Conservation (phyloP, 2,113 vertebrate species). For the Paralichthys olivaceus region DNA sequence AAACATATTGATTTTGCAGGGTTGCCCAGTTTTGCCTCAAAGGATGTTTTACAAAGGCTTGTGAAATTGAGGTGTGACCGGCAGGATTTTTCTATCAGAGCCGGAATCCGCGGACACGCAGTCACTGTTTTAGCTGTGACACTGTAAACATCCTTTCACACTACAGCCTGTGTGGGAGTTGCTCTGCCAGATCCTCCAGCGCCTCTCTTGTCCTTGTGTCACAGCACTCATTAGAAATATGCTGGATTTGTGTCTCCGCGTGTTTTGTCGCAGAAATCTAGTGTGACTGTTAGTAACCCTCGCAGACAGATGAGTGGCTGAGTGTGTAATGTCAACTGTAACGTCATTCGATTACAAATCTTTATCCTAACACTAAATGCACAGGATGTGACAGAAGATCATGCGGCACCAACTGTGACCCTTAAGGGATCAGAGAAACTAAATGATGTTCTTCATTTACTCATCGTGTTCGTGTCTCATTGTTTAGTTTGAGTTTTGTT, state of each 20-base stretch:
- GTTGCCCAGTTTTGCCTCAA: not conserved
- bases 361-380: not conserved
- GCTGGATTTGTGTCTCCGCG: conserved; percentile 8
- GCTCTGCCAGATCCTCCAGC: conserved; percentile 1
- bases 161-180: conserved; percentile 33
- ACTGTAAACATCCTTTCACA: conserved; percentile 48
- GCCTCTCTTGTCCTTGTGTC: conserved; percentile 22
- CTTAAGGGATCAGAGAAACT: not conserved
- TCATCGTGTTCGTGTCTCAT: not conserved
- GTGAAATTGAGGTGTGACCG: conserved; percentile 9
- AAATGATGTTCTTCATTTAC: not conserved
- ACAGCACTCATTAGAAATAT: conserved; percentile 26
- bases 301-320: conserved; percentile 29
- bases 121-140: conserved; percentile 29
- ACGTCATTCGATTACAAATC: conserved; percentile 10
- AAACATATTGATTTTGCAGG: conserved; percentile 7
- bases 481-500: conserved; percentile 38
- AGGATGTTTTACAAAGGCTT: not conserved
- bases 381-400: not conserved
- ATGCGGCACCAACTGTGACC: not conserved
- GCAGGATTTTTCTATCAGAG: not conserved
- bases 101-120: conserved; percentile 9
- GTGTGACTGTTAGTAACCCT: conserved; percentile 21
- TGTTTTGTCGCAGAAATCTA: conserved; percentile 1
- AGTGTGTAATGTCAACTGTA: conserved; percentile 15